Percentiles rank a stretch among this genome's conserved stretches.
Evolutionary conservation across 1,140 invertebrate species (phyloP).

Genomic region (Conus ventricosus): DNA sequence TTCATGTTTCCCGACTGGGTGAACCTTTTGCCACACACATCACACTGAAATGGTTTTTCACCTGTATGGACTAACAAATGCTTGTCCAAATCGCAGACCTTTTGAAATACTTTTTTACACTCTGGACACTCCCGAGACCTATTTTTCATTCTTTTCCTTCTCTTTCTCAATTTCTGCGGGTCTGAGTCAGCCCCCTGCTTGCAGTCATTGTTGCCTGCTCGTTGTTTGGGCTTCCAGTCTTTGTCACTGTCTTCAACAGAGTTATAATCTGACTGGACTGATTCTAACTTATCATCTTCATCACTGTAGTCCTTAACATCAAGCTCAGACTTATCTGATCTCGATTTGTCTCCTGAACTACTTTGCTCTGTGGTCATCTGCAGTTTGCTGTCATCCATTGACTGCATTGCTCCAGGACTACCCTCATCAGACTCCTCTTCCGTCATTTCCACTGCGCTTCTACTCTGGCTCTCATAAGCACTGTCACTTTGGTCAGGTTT

Average conservation of each 20-base stretch:
- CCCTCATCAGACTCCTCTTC: not conserved
- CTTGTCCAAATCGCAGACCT: not conserved
- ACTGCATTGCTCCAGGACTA: no score
- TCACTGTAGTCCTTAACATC: not conserved
- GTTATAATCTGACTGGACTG: no score
- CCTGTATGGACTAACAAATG: not conserved
- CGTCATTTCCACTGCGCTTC: not conserved
- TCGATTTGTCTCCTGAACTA: not conserved
- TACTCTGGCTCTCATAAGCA: not conserved
- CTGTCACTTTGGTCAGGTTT: not conserved
- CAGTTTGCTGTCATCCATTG: not conserved
- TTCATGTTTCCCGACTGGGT: conserved; percentile 8
- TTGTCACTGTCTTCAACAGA: not conserved
- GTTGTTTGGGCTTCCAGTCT: not conserved
- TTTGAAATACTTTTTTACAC: not conserved
- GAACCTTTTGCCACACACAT: not conserved
- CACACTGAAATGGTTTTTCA: not conserved
- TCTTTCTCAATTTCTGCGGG: not conserved
- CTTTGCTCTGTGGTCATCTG: not conserved
- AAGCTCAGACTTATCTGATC: not conserved
- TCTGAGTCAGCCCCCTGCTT: not conserved
- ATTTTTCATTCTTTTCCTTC: not conserved
- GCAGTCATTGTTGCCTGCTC: not conserved
- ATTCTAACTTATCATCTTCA: no score
- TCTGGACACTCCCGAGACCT: not conserved